Conservation (phyloP, 2,113 vertebrate genomes). For the Acanthisitta chloris region DNA sequence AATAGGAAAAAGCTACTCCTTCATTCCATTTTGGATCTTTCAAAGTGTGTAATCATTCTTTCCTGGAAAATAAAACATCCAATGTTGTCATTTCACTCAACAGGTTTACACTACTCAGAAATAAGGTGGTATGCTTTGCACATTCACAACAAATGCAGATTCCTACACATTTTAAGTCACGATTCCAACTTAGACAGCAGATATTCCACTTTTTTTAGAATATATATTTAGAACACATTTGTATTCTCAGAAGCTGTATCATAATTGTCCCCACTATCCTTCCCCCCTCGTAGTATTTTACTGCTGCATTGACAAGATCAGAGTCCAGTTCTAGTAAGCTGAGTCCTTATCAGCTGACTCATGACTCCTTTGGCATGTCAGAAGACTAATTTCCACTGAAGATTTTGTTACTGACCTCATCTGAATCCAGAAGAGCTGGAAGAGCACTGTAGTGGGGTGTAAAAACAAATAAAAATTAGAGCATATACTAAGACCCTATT, state of each 20-base stretch:
- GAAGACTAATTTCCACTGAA: background rate
- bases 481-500: background rate
- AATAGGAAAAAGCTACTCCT: slow-evolving; percentile 12
- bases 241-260: background rate
- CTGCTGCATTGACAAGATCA: background rate
- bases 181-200: background rate
- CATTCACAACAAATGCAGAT: background rate
- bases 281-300: background rate
- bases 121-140: background rate
- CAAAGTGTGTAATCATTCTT: slow-evolving; percentile 85
- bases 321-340: background rate
- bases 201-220: background rate
- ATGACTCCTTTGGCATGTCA: slow-evolving; percentile 23
- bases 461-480: background rate
- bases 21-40: slow-evolving; percentile 87
- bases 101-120: background rate
- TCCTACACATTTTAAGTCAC: background rate
- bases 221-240: background rate
- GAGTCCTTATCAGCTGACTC: background rate
- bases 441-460: slow-evolving; percentile 65
- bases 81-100: background rate
- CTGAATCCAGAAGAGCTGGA: slow-evolving; percentile 83
- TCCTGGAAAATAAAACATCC: slow-evolving; percentile 65
- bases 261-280: background rate
- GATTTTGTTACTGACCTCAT: slow-evolving; percentile 79